Conservation (phyloP, 2,888 invertebrate species). For the Mythimna ferrago region DNA sequence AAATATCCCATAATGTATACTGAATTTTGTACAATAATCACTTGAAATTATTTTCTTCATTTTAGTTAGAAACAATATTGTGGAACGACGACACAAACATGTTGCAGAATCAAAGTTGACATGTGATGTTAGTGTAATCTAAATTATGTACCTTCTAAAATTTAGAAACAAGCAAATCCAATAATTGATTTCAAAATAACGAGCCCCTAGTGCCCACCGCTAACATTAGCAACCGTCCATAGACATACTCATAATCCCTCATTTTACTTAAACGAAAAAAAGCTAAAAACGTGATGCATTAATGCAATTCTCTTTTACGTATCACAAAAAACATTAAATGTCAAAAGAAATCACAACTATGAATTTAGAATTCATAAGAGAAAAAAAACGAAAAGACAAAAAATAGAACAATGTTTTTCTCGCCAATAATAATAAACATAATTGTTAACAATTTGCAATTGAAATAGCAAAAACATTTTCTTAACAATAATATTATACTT, state of each 20-base stretch:
- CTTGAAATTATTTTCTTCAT: slow-evolving; percentile 54
- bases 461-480: slow-evolving; percentile 75
- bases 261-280: slow-evolving; percentile 78
- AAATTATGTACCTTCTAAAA: slow-evolving; percentile 84
- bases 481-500: slow-evolving; percentile 79
- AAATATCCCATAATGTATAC: slow-evolving; percentile 75
- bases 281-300: slow-evolving; percentile 87
- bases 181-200: slow-evolving; percentile 75
- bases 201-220: slow-evolving; percentile 72
- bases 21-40: slow-evolving; percentile 76
- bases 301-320: slow-evolving; percentile 88
- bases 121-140: slow-evolving; percentile 78
- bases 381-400: slow-evolving; percentile 83
- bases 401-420: slow-evolving; percentile 81
- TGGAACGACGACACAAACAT: slow-evolving; percentile 63
- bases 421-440: slow-evolving; percentile 76
- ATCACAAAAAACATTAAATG: slow-evolving; percentile 91
- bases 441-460: slow-evolving; percentile 79
- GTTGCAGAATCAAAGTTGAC: slow-evolving; percentile 75
- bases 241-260: slow-evolving; percentile 75
- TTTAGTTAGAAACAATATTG: slow-evolving; percentile 64
- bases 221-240: slow-evolving; percentile 70
- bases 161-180: slow-evolving; percentile 80
- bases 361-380: slow-evolving; percentile 90
- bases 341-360: slow-evolving; percentile 91